Conservation (phyloP, 2,888 invertebrate genomes). For the Mythimna loreyi region DNA sequence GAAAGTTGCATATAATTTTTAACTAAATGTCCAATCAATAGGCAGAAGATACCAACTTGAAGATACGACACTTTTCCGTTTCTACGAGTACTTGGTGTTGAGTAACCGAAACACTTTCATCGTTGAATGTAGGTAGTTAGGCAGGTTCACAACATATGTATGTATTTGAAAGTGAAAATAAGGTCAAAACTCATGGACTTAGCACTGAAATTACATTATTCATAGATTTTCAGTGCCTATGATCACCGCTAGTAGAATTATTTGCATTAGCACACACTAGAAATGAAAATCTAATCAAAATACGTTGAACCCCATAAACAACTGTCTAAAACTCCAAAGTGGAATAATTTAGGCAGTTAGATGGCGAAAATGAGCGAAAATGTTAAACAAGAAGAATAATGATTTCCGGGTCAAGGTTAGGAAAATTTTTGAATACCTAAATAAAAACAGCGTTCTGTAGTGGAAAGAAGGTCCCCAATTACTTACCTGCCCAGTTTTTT, state of each 20-base stretch:
- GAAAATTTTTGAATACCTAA: background rate
- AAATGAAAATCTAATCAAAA: slow-evolving; percentile 46
- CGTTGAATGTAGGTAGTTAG: slow-evolving; percentile 1
- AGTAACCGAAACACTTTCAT: slow-evolving; percentile 1
- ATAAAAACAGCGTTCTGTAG: slow-evolving; percentile 3
- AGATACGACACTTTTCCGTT: no score
- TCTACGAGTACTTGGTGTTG: background rate
- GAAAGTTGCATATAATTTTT: no score
- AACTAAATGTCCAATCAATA: no score
- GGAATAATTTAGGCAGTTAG: slow-evolving; percentile 15
- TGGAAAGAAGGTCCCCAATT: background rate
- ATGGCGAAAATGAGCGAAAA: slow-evolving; percentile 35
- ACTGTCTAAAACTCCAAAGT: background rate
- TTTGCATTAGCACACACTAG: background rate
- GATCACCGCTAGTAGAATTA: background rate
- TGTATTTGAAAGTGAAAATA: slow-evolving; percentile 21
- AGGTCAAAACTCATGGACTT: background rate
- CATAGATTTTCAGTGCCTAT: background rate
- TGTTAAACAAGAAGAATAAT: slow-evolving; percentile 36
- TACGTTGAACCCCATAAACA: slow-evolving; percentile 7
- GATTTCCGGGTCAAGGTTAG: slow-evolving; percentile 45
- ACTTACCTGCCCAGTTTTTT: background rate
- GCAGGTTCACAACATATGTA: background rate
- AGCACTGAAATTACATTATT: slow-evolving; percentile 9
- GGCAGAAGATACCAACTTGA: no score